Evolutionary conservation across 1,140 invertebrate species (phyloP).

Genomic region (Yoshiicerus persimilis): DNA sequence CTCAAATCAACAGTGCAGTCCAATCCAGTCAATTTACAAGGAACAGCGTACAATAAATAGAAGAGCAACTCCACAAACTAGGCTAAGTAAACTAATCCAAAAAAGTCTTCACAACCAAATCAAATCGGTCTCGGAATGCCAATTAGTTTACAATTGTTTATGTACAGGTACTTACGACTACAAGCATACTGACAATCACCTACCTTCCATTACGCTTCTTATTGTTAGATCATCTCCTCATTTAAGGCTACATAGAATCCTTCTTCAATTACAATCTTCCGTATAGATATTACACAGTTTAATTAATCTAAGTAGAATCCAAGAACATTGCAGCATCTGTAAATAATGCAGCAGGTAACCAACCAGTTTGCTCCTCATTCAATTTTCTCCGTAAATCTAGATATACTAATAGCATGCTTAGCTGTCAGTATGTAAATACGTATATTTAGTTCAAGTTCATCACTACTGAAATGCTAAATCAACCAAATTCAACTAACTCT

Average conservation of each 20-base stretch:
- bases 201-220: not conserved
- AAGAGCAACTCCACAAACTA: not conserved
- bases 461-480: not conserved
- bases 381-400: not conserved
- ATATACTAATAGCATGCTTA: not conserved
- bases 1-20: not conserved
- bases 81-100: not conserved
- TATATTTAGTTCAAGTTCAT: not conserved
- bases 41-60: not conserved
- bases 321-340: not conserved
- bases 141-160: constrained; percentile 6
- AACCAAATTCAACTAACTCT: not conserved
- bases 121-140: constrained; percentile 5
- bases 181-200: not conserved
- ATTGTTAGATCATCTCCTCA: not conserved
- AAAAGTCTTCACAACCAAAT: not conserved
- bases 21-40: not conserved
- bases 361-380: not conserved
- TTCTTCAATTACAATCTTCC: not conserved
- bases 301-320: not conserved
- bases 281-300: not conserved
- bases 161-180: not conserved
- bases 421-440: not conserved
- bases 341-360: not conserved
- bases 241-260: not conserved